Conservation (phyloP, 1,140 invertebrate genomes). For the Procambarus virginalis region DNA sequence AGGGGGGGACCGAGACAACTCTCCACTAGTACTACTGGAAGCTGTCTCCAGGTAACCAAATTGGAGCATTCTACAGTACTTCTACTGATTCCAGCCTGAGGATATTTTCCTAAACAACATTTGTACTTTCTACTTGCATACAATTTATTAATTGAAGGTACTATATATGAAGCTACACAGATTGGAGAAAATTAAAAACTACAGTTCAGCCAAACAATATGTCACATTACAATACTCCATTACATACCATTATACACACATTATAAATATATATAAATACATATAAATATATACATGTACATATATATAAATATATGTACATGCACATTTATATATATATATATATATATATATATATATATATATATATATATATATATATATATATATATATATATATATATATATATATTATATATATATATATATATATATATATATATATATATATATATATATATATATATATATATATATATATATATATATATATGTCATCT, state of each 20-base stretch:
- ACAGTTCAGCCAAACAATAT: slow-evolving; percentile 25
- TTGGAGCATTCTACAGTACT: slow-evolving; percentile 62
- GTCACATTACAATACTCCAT: background rate
- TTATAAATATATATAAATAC: too few species aligned
- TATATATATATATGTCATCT: too few species aligned
- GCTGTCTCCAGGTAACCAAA: slow-evolving; percentile 42
- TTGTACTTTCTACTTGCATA: slow-evolving; percentile 43
- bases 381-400: too few species aligned
- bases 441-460: too few species aligned
- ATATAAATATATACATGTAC: too few species aligned
- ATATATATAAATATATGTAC: too few species aligned
- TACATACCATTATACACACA: background rate
- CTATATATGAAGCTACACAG: slow-evolving; percentile 7
- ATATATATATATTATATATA: too few species aligned
- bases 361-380: too few species aligned
- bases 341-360: background rate
- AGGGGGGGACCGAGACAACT: slow-evolving; percentile 26
- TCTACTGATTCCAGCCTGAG: slow-evolving; percentile 49
- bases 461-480: too few species aligned
- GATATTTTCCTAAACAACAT: slow-evolving; percentile 41
- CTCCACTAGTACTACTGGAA: slow-evolving; percentile 42
- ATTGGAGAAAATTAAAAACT: background rate
- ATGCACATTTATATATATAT: slow-evolving; percentile 1
- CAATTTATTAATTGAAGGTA: slow-evolving; percentile 21
- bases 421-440: background rate